Evolutionary conservation across 1,140 invertebrate genomes (phyloP), one percentile per base, ranked within the genome.

Genomic region (Thaumatotibia leucotreta): DNA sequence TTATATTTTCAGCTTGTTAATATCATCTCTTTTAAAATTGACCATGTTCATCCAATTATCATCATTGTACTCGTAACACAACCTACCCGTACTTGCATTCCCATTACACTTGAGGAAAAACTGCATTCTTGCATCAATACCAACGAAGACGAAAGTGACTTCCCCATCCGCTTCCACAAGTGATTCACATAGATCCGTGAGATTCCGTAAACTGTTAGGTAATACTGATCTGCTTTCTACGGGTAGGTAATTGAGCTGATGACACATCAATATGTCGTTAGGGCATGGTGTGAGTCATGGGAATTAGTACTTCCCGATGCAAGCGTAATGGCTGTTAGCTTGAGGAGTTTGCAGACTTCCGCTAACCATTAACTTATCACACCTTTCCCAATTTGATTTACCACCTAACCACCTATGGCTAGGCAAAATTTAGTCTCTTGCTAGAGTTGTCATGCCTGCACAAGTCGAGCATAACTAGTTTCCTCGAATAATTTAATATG

Each of bases 161-260:
- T 62, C 61, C 61, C 27, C 29, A 62, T 62, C 61, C 61, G 61
- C 61, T 24, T 54, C 52, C 29, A 24, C 27, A 58, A 58, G 61
- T 62, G 61, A 62, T 33, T 62, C 61, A 62, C 61, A 31, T 14
- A n/a, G 23, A 58, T 27, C 24, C 24, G 52, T 24, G 52, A 58
- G 52, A 58, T 58, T 58, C 52, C 24, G 52, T 58, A 58, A 49
- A 49, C 24, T 58, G 52, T 58, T 58, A 58, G 52, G 52, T 58
- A 58, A 58, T 20, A 45, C 23, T 54, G 50, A 17, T 22, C 6
- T 24, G n/a, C 11, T 58, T 58, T 58, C 52, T 58, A 27, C n/a
- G n/a, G n/a, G n/a, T 3, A 20, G 39, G 3, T 45, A 20, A 45
- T 45, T 29, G 27, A 29, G 39, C 17, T 58, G 52, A 31, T 58